phyloP scores from a whole-genome alignment of 1,140 invertebrate species.

The Mamestra configurata region DNA sequence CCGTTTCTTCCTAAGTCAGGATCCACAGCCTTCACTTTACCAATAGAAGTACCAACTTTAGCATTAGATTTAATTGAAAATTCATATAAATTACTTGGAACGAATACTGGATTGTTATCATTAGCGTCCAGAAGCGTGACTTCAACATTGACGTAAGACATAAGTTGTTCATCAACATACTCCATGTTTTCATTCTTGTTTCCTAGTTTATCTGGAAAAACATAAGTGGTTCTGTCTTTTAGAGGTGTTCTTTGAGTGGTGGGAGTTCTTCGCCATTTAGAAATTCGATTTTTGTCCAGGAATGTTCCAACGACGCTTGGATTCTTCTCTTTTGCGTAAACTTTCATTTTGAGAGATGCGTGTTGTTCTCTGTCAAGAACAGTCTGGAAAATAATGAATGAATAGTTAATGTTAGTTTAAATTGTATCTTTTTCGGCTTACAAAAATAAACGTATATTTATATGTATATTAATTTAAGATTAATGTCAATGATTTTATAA shows the following conservation, averaged over 20 bases:
- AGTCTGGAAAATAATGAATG: constrained; percentile 85
- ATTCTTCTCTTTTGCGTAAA: constrained; percentile 92
- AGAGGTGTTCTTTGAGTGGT: constrained; percentile 56
- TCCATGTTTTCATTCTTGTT: constrained; percentile 81
- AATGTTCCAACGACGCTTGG: constrained; percentile 89
- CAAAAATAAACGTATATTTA: too few relatives aligned
- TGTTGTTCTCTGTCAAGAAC: constrained; percentile 93
- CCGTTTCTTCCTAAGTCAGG: constrained; percentile 94
- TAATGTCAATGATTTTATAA: background rate
- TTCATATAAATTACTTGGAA: constrained; percentile 94
- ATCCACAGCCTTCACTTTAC: constrained; percentile 93
- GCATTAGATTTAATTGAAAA: constrained; percentile 92
- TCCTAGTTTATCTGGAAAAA: constrained; percentile 85
- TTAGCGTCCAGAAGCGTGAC: constrained; percentile 95
- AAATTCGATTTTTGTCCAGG: constrained; percentile 75
- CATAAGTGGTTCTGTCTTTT: constrained; percentile 84
- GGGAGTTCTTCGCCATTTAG: constrained; percentile 77
- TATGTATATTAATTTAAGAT: too few relatives aligned
- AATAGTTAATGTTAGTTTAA: constrained; percentile 5
- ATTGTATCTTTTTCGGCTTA: background rate
- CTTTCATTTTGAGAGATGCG: constrained; percentile 91
- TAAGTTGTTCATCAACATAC: constrained; percentile 82
- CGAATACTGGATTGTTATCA: constrained; percentile 95
- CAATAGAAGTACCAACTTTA: constrained; percentile 91
- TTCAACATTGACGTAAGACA: constrained; percentile 92